phyloP scores from a whole-genome alignment of 2,797 vertebrate species.

The Paguma larvata region DNA sequence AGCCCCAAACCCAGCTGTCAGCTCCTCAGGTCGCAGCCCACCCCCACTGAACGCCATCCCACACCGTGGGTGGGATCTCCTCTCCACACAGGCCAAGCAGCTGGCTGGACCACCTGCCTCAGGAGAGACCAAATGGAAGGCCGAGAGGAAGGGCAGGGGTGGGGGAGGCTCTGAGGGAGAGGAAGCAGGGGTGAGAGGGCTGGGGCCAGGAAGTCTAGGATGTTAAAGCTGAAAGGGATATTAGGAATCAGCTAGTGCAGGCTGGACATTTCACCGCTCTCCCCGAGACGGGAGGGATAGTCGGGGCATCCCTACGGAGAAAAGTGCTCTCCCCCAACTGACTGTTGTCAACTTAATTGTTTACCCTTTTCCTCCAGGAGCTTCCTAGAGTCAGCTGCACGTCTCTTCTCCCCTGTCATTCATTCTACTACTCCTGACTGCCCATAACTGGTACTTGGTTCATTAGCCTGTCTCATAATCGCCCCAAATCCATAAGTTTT shows the following conservation, averaged over 20 bases:
- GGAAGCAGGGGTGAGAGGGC: slow-evolving; percentile 43
- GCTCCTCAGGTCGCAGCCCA: slow-evolving; percentile 59
- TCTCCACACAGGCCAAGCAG: slow-evolving; percentile 67
- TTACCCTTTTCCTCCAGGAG: neutral
- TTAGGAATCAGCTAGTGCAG: neutral
- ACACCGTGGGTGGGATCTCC: slow-evolving; percentile 74
- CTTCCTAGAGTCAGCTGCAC: neutral
- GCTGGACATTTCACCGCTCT: neutral
- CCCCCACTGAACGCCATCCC: neutral
- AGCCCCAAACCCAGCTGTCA: slow-evolving; percentile 40
- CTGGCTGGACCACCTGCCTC: slow-evolving; percentile 81
- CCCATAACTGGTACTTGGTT: neutral
- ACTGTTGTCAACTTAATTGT: too few relatives aligned
- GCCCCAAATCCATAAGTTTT: neutral
- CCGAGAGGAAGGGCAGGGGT: slow-evolving; percentile 60
- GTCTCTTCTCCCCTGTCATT: neutral
- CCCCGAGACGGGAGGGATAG: neutral
- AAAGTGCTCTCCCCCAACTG: neutral
- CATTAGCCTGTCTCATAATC: neutral
- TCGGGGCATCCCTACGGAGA: neutral
- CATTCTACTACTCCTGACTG: neutral
- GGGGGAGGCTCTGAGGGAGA: slow-evolving; percentile 55
- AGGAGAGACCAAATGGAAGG: slow-evolving; percentile 74
- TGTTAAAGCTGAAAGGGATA: slow-evolving; percentile 19
- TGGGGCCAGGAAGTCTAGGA: slow-evolving; percentile 55